These are phyloP conservation scores for Sinelater perroti DNA, from an alignment of 2,888 invertebrate species.

Conservation along the genomic window DNA sequence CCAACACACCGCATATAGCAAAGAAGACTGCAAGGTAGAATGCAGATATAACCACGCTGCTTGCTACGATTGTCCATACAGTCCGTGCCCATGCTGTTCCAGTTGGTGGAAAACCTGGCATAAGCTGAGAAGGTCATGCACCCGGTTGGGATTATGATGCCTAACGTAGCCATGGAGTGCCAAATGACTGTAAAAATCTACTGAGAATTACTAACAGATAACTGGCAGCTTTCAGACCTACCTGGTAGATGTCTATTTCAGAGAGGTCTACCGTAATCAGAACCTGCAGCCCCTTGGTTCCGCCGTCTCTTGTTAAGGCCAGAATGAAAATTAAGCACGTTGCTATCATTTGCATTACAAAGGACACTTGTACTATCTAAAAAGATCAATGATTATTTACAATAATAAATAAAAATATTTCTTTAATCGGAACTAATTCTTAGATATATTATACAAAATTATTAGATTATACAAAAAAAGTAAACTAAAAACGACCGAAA, in stretches of 20 bases:
- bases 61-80: conserved; percentile 13
- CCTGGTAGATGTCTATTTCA: neutral
- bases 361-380: neutral
- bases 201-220: conserved; percentile 1
- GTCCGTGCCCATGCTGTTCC: conserved; percentile 9
- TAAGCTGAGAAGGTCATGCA: conserved; percentile 45
- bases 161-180: conserved; percentile 29
- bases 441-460: neutral
- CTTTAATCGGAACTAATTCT: neutral
- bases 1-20: conserved; percentile 37
- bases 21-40: conserved; percentile 32
- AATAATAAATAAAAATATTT: neutral
- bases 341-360: neutral
- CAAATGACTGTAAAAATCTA: neutral
- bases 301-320: neutral
- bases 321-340: neutral
- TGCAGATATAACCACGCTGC: neutral
- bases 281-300: neutral
- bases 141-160: conserved; percentile 42
- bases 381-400: no score
- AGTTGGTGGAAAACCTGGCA: conserved; percentile 37
- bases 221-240: neutral
- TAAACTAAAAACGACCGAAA: no score
- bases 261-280: neutral
- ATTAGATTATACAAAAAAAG: neutral